Conservation (phyloP, 2,888 invertebrate genomes). For the Habrosyne pyritoides region DNA sequence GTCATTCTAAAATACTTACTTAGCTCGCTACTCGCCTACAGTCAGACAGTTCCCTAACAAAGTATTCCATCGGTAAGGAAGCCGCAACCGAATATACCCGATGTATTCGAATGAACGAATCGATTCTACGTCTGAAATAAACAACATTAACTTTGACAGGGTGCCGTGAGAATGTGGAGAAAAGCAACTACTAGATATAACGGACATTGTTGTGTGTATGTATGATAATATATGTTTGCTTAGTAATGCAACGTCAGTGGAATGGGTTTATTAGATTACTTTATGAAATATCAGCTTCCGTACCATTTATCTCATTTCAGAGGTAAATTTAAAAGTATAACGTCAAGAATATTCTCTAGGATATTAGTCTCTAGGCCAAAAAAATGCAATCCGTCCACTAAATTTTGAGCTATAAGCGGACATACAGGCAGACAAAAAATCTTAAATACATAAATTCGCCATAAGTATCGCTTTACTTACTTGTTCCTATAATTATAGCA, state of each 20-base stretch:
- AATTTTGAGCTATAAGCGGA: too few species aligned
- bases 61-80: slow-evolving; percentile 24
- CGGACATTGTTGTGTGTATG: not conserved
- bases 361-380: too few species aligned
- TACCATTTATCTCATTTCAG: not conserved
- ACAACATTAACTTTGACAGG: slow-evolving; percentile 20
- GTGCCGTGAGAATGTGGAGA: slow-evolving; percentile 16
- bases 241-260: not conserved
- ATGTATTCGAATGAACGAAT: slow-evolving; percentile 27
- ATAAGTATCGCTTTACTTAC: too few species aligned
- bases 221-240: not conserved
- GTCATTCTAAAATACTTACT: not conserved
- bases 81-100: slow-evolving; percentile 28
- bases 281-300: not conserved
- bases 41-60: not conserved
- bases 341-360: too few species aligned
- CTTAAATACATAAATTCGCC: too few species aligned
- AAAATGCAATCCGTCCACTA: too few species aligned
- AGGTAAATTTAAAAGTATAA: not conserved
- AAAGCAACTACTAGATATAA: slow-evolving; percentile 7
- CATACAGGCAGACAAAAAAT: too few species aligned
- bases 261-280: not conserved
- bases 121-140: slow-evolving; percentile 19
- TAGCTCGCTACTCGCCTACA: slow-evolving; percentile 3
- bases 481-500: too few species aligned